phyloP scores from a whole-genome alignment of 2,888 invertebrate genomes.

The Eupeodes latifasciatus region DNA sequence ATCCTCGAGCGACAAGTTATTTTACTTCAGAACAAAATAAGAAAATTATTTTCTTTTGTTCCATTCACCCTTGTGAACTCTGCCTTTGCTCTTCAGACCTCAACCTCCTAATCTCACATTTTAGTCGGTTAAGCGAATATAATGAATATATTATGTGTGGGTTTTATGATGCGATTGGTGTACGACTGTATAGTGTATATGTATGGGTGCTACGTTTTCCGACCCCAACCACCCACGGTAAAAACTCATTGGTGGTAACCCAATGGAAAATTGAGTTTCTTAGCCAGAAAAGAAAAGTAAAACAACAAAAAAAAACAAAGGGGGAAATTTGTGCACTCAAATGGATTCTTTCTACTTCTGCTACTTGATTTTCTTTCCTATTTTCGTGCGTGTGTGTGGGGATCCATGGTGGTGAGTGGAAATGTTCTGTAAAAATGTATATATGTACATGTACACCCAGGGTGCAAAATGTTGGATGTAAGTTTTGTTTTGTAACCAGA shows the following conservation, averaged over 20 bases:
- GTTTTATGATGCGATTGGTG: slow-evolving; percentile 73
- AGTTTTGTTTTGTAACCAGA: slow-evolving; percentile 52
- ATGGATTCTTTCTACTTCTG: slow-evolving; percentile 66
- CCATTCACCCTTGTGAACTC: slow-evolving; percentile 55
- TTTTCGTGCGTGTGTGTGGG: slow-evolving; percentile 16
- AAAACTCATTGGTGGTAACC: slow-evolving; percentile 60
- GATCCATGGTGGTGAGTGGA: slow-evolving; percentile 1
- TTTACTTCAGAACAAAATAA: slow-evolving; percentile 82
- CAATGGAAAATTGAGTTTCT: slow-evolving; percentile 72
- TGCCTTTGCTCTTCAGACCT: slow-evolving; percentile 4
- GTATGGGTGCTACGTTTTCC: slow-evolving; percentile 5
- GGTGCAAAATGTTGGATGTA: slow-evolving; percentile 40
- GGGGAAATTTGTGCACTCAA: slow-evolving; percentile 65
- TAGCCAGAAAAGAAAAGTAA: slow-evolving; percentile 16
- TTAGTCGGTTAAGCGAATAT: slow-evolving; percentile 62
- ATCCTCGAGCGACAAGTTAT: slow-evolving; percentile 81
- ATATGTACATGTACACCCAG: slow-evolving; percentile 36
- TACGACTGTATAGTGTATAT: slow-evolving; percentile 39
- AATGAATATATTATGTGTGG: slow-evolving; percentile 65
- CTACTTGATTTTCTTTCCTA: slow-evolving; percentile 50
- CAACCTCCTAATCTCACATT: slow-evolving; percentile 41
- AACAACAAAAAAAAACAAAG: slow-evolving; percentile 7
- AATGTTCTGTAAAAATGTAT: neutral
- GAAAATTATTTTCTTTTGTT: slow-evolving; percentile 79
- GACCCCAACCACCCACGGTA: neutral